Conservation (phyloP, 2,113 vertebrate species). For the Micromys minutus region DNA sequence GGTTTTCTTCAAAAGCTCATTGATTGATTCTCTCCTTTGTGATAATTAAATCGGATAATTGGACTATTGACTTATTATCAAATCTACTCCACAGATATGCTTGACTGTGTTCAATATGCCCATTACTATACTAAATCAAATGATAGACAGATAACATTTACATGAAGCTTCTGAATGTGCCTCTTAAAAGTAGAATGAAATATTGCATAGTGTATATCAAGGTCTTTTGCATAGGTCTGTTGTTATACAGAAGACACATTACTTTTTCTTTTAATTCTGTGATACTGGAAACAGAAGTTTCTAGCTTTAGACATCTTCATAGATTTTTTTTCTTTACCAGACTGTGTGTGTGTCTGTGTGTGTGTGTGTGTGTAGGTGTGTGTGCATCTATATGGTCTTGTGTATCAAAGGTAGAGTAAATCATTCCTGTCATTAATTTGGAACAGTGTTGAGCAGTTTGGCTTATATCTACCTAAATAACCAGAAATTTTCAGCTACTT, state of each 20-base stretch:
- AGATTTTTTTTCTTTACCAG: neutral
- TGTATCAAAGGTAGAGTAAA: neutral
- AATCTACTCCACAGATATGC: slow-evolving; percentile 14
- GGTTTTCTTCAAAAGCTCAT: neutral
- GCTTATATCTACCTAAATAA: neutral
- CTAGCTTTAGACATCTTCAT: neutral
- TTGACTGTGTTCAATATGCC: neutral
- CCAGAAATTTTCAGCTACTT: neutral
- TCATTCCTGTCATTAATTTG: neutral
- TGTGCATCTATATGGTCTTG: neutral
- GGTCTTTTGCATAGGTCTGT: neutral
- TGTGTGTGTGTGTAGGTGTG: neutral
- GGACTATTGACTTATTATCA: slow-evolving; percentile 52
- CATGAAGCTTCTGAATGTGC: neutral
- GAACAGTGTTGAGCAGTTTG: neutral
- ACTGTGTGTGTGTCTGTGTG: neutral
- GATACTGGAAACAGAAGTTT: neutral
- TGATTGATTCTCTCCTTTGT: slow-evolving; percentile 40
- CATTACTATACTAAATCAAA: neutral
- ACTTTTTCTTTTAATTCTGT: neutral
- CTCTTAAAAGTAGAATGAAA: neutral
- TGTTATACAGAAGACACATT: neutral
- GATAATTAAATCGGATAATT: slow-evolving; percentile 60
- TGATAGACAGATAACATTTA: neutral
- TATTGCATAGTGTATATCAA: neutral